phyloP scores from a whole-genome alignment of 2,888 invertebrate genomes.

The Lycaena phlaeas region DNA sequence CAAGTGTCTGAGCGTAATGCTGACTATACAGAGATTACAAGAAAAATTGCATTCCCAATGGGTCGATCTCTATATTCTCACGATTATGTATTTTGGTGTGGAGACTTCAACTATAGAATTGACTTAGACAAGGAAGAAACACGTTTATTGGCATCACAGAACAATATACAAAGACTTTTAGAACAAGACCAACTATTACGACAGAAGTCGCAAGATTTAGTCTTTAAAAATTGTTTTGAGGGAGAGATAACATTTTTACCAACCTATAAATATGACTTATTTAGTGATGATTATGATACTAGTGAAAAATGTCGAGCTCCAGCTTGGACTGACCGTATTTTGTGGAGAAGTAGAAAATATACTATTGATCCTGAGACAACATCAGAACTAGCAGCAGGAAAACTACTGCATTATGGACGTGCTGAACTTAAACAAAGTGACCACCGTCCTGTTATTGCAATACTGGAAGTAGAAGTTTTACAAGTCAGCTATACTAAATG shows the following conservation, averaged over 20 bases:
- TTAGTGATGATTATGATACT: conserved; percentile 99
- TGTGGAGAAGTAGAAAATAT: conserved; percentile 89
- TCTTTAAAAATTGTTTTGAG: conserved; percentile 94
- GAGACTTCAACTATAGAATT: conserved; percentile 98
- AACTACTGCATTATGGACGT: conserved; percentile 89
- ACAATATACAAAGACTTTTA: conserved; percentile 82
- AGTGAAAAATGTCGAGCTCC: conserved; percentile 98
- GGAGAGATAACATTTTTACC: conserved; percentile 94
- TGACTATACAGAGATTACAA: conserved; percentile 95
- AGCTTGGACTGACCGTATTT: conserved; percentile 98
- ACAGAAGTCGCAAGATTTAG: conserved; percentile 85
- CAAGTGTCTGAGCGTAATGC: conserved; percentile 96
- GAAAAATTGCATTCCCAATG: conserved; percentile 93
- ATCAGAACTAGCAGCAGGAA: conserved; percentile 83
- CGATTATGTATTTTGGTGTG: conserved; percentile 99
- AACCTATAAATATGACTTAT: conserved; percentile 98
- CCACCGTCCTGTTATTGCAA: conserved; percentile 95
- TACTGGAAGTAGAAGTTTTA: conserved; percentile 90
- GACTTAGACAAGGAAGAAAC: conserved; percentile 96
- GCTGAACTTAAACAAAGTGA: conserved; percentile 98
- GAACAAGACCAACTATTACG: conserved; percentile 91
- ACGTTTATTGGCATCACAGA: conserved; percentile 83
- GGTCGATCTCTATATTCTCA: conserved; percentile 93
- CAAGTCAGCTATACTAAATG: conserved; percentile 84
- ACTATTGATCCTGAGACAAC: conserved; percentile 78